Evolutionary conservation across 2,797 vertebrate genomes (phyloP), one percentile per base, ranked within the genome.

Genomic region (Labroides dimidiatus): DNA sequence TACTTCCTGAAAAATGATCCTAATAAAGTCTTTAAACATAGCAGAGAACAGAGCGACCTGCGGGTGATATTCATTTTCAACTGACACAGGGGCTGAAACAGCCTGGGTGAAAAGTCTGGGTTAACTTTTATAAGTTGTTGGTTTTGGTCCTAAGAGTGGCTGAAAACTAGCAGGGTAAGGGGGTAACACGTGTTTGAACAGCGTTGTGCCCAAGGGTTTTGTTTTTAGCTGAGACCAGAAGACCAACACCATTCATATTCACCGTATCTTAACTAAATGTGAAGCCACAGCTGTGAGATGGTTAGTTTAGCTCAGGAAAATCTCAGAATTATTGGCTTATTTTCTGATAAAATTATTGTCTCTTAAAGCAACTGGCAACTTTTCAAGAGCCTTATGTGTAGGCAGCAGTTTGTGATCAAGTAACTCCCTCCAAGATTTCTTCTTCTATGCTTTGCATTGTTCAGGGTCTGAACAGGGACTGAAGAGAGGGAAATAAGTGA

Each of bases 1-100:
- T 57, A 55, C 78, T 80, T 82, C 80, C 75, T 69, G 78, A 84
- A 77, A 84, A 79, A 86, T 81, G 72, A 72, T 69, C 65, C 68
- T 59, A 33, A 76, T 75, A 61, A 78, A 80, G 63, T 77, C 61
- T 82, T 85, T 53, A 83, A 65, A 85, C 66, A 72, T 67, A 64
- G 56, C 72, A 44, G 65, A 67, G 76, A 77, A 57, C 59, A 64
- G 54, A 62, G 43, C 39, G 65, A 78, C 41, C 68, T 17, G 61
- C 60, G 45, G 60, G 59, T 30, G 54, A 67, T 64, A 41, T n/a
- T 64, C 74, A 65, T 61, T 53, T 56, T 16, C 39, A 62, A 69
- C 55, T 53, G 74, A 72, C 24, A 37, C 3, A 12, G n/a, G 45
- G 63, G 43, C 41, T 23, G 27, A 42, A 54, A 67, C 14, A 47